These are phyloP conservation scores for Paratrypauchen microcephalus DNA, from an alignment of 2,797 vertebrate genomes.

Conservation along the genomic window DNA sequence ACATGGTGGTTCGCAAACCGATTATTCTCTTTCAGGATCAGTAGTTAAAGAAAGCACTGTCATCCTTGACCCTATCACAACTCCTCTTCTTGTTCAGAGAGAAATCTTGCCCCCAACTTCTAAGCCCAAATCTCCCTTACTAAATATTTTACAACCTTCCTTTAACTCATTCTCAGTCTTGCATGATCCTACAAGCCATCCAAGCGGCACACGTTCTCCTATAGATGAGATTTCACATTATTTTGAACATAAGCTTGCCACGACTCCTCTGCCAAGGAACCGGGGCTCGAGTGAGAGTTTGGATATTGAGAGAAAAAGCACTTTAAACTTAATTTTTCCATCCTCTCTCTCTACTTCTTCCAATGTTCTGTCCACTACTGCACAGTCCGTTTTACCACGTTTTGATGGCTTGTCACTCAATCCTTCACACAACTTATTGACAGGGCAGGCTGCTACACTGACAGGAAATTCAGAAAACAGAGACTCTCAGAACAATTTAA, in stretches of 20 bases:
- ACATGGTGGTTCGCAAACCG: neutral
- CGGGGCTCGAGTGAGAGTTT: conserved; percentile 30
- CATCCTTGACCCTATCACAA: conserved; percentile 16
- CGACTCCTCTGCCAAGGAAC: neutral
- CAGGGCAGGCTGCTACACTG: neutral
- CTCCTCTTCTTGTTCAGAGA: conserved; percentile 5
- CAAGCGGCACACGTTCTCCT: neutral
- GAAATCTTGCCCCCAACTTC: neutral
- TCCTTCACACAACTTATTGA: neutral
- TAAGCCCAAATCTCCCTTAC: neutral
- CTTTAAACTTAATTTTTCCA: conserved; percentile 13
- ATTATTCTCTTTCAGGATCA: conserved; percentile 3
- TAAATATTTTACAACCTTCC: conserved; percentile 25
- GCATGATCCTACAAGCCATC: conserved; percentile 9
- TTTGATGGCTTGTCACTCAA: conserved; percentile 16
- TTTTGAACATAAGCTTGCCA: neutral
- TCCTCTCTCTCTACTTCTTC: conserved; percentile 6
- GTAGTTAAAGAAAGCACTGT: neutral
- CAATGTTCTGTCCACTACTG: neutral
- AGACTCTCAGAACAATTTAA: neutral
- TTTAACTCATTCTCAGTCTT: conserved; percentile 17
- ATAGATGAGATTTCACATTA: neutral
- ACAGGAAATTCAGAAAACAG: neutral
- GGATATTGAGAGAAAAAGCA: conserved; percentile 12
- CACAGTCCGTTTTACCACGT: conserved; percentile 1